These are phyloP conservation scores for Scomber scombrus DNA, from an alignment of 2,113 vertebrate genomes.

Conservation along the genomic window DNA sequence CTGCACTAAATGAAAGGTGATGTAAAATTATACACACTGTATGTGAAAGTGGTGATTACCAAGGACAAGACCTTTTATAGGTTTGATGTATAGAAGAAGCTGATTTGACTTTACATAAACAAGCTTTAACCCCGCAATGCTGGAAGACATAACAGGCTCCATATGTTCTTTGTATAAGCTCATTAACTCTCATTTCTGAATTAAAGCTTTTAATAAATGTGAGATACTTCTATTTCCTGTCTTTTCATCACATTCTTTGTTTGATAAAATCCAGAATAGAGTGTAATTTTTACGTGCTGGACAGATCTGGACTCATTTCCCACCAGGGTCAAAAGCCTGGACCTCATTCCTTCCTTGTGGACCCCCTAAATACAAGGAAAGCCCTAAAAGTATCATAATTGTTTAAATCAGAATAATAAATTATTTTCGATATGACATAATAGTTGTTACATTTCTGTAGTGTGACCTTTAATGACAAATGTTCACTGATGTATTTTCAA, in stretches of 20 bases:
- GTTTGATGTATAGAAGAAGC: slow-evolving; percentile 20
- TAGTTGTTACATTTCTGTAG: too few relatives aligned
- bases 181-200: slow-evolving; percentile 31
- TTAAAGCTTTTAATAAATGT: slow-evolving; percentile 24
- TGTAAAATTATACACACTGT: neutral
- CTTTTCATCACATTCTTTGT: neutral
- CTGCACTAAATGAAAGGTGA: neutral
- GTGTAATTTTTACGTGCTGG: neutral
- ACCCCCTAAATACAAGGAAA: too few relatives aligned
- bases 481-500: too few relatives aligned
- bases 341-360: too few relatives aligned
- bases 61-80: neutral
- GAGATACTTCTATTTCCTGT: neutral
- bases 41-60: neutral
- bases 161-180: slow-evolving; percentile 1
- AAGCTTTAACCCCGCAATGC: neutral
- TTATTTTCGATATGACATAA: too few relatives aligned
- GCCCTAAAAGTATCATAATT: too few relatives aligned
- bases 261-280: neutral
- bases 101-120: slow-evolving; percentile 26
- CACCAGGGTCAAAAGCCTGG: too few relatives aligned
- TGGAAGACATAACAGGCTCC: slow-evolving; percentile 4
- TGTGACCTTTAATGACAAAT: too few relatives aligned
- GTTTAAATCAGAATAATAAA: too few relatives aligned
- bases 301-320: neutral